phyloP scores from a whole-genome alignment of 2,797 vertebrate species.

The Hafferia zeledoni region DNA sequence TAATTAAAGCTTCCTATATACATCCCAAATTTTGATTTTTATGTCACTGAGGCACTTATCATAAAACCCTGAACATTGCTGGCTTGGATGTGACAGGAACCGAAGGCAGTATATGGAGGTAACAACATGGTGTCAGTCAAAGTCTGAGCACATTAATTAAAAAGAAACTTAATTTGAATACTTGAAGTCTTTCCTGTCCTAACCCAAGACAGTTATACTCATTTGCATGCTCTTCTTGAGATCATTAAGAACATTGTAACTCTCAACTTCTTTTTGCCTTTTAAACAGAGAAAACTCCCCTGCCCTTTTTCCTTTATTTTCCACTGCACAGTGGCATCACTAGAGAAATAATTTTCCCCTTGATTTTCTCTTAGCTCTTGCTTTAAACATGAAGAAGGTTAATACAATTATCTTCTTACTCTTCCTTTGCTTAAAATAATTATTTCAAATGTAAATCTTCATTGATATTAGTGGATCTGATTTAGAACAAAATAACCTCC shows the following conservation, averaged over 20 bases:
- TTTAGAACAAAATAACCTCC: not conserved
- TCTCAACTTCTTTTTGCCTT: not conserved
- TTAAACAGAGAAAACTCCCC: not conserved
- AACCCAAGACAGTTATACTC: not conserved
- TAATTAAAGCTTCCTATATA: slow-evolving; percentile 77
- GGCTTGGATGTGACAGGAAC: slow-evolving; percentile 82
- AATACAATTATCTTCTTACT: not conserved
- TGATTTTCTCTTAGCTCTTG: not conserved
- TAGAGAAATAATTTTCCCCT: not conserved
- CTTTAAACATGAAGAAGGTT: not conserved
- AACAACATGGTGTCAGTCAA: slow-evolving; percentile 79
- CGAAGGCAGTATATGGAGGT: slow-evolving; percentile 78
- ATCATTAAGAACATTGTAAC: not conserved
- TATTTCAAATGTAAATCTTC: not conserved
- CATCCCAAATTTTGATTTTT: slow-evolving; percentile 78
- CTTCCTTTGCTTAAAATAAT: not conserved
- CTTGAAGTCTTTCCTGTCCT: not conserved
- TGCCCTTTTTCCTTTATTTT: not conserved
- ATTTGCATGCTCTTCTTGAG: not conserved
- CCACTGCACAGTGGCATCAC: not conserved
- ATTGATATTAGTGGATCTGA: not conserved
- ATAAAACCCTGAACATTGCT: slow-evolving; percentile 80
- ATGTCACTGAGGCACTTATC: slow-evolving; percentile 74
- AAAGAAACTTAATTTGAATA: not conserved
- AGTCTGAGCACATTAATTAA: slow-evolving; percentile 71